Conservation (phyloP, 1,140 invertebrate species). For the roundworm (Caenorhabditis elegans) region WBcel235 BX284605.5:10557001-10557500, state of each 20-base stretch:
- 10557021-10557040: no score
- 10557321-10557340: not conserved
- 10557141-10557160: not conserved
- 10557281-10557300: not conserved
- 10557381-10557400: conserved; percentile 25
- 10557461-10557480: not conserved
- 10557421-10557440: not conserved
- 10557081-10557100: no score
- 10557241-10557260: conserved; percentile 23
- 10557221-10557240: not conserved
- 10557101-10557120: not conserved
- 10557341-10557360: not conserved
- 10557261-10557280: conserved; percentile 29
- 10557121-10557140: not conserved
- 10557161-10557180: not conserved
- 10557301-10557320: not conserved
- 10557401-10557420: conserved; percentile 30
- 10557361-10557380: not conserved
- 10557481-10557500: not conserved
- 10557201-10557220: not conserved
- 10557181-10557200: conserved; percentile 21
- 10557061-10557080: no score
- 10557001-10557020: no score
- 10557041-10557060: no score
- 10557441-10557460: not conserved